Conservation (phyloP, 2,888 invertebrate species). For the Acanthosoma haemorrhoidale region DNA sequence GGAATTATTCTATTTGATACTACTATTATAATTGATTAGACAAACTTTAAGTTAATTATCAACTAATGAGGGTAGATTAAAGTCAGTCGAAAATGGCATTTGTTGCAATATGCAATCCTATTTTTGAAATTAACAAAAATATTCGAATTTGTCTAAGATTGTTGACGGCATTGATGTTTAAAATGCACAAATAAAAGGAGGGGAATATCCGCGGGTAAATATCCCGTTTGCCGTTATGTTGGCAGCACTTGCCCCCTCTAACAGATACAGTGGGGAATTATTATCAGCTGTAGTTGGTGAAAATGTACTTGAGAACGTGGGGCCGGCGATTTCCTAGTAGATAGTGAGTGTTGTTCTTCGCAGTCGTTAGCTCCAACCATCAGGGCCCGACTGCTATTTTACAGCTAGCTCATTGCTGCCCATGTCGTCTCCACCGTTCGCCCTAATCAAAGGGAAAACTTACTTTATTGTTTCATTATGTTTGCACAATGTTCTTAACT, state of each 20-base stretch:
- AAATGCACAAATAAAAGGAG: too few relatives aligned
- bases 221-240: neutral
- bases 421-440: constrained; percentile 2
- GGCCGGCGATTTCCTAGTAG: neutral
- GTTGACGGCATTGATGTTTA: too few relatives aligned
- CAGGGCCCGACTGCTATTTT: neutral
- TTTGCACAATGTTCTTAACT: constrained; percentile 32
- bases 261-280: neutral
- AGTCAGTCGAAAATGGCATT: too few relatives aligned
- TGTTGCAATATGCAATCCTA: too few relatives aligned
- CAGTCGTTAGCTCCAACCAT: neutral
- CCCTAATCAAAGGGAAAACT: constrained; percentile 11
- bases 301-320: constrained; percentile 10
- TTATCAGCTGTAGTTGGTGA: constrained; percentile 26
- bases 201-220: neutral
- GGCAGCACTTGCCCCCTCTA: constrained; percentile 11
- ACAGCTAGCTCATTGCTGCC: neutral
- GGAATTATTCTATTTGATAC: too few relatives aligned
- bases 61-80: too few relatives aligned
- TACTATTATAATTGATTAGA: too few relatives aligned
- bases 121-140: too few relatives aligned
- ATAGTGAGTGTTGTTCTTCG: neutral
- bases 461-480: constrained; percentile 29
- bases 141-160: too few relatives aligned
- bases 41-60: too few relatives aligned